phyloP scores from a whole-genome alignment of 2,113 vertebrate genomes.

The Bungarus multicinctus region DNA sequence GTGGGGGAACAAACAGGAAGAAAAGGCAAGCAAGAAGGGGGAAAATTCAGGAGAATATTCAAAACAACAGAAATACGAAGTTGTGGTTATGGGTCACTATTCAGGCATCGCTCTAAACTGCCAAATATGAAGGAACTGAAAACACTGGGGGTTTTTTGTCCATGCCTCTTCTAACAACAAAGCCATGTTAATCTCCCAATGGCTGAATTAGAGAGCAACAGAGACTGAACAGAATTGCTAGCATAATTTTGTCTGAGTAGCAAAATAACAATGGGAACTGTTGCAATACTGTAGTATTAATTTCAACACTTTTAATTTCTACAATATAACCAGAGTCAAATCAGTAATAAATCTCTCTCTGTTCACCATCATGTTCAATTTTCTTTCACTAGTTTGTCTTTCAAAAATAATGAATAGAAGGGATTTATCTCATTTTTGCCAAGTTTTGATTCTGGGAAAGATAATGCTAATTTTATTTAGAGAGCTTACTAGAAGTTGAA shows the following conservation, averaged over 20 bases:
- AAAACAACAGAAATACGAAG: not conserved
- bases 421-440: not conserved
- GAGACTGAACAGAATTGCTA: not conserved
- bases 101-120: not conserved
- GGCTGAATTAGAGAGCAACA: not conserved
- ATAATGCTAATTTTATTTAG: not conserved
- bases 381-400: not conserved
- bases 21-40: not conserved
- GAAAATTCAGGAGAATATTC: not conserved
- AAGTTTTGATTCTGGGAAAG: not conserved
- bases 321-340: not conserved
- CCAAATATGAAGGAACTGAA: not conserved
- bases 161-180: not conserved
- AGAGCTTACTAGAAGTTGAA: not conserved
- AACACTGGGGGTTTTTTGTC: not conserved
- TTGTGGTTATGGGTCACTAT: not conserved
- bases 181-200: not conserved
- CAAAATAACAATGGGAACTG: not conserved
- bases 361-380: not conserved
- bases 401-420: not conserved
- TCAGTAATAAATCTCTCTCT: not conserved
- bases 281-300: not conserved
- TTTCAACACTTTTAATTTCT: not conserved
- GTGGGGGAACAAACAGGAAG: not conserved
- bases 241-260: not conserved